Percentiles rank a stretch among this genome's conserved stretches.
These are phyloP conservation scores for Ficedula albicollis DNA, from an alignment of 2,797 vertebrate genomes.

Conservation along the genomic window DNA sequence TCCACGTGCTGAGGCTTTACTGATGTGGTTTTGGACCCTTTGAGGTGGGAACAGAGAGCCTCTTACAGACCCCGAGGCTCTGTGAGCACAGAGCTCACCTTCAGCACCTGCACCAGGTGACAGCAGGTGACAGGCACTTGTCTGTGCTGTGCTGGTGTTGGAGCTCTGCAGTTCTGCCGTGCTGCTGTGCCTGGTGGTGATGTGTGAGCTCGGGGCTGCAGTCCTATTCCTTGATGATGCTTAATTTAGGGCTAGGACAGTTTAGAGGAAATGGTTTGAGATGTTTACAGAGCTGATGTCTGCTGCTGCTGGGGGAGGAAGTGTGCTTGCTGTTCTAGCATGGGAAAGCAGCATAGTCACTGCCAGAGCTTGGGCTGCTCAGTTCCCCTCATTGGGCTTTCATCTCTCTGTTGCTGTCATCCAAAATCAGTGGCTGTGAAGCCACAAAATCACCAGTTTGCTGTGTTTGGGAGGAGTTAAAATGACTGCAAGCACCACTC, in stretches of 20 bases:
- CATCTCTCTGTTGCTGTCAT: not conserved
- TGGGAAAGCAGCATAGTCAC: accelerated
- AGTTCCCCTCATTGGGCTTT: not conserved
- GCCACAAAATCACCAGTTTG: constrained; percentile 24
- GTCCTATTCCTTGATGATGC: not conserved
- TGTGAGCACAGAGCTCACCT: not conserved
- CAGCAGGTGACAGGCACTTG: not conserved
- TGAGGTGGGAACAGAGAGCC: not conserved
- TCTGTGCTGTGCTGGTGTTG: not conserved
- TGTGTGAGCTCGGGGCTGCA: not conserved
- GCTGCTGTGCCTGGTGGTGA: not conserved
- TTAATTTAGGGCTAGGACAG: not conserved
- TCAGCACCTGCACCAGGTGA: accelerated
- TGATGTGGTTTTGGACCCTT: not conserved
- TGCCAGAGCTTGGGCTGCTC: not conserved
- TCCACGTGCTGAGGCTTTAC: not conserved
- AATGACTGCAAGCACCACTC: constrained; percentile 42
- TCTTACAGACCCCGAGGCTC: not conserved
- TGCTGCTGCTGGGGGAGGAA: not conserved
- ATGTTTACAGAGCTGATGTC: not conserved
- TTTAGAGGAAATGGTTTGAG: not conserved
- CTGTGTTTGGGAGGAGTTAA: constrained; percentile 48
- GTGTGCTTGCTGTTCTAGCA: not conserved
- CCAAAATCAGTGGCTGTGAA: not conserved
- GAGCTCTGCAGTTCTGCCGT: not conserved